These are phyloP conservation scores for Seriola quinqueradiata DNA, from an alignment of 2,113 vertebrate genomes.

Conservation along the genomic window DNA sequence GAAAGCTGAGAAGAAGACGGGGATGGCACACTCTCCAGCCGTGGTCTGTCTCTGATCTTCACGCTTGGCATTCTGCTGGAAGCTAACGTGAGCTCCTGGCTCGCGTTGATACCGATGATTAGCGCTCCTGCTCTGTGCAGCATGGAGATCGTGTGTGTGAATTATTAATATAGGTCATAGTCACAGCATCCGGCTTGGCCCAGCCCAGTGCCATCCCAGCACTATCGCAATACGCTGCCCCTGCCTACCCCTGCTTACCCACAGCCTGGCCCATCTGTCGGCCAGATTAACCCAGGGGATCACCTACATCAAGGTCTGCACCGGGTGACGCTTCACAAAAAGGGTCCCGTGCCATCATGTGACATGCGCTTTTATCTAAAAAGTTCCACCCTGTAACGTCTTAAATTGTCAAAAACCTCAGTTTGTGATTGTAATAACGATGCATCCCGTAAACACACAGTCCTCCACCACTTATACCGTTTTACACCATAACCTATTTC, in stretches of 20 bases:
- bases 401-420: not conserved
- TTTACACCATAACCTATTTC: conserved; percentile 49
- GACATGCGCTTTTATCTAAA: not conserved
- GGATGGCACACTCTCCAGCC: not conserved
- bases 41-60: conserved; percentile 14
- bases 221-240: conserved; percentile 55
- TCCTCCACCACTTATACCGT: conserved; percentile 4
- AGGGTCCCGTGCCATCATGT: not conserved
- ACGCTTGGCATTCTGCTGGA: conserved; percentile 41
- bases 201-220: conserved; percentile 65
- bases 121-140: conserved; percentile 59
- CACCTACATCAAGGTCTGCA: conserved; percentile 47
- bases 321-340: conserved; percentile 26
- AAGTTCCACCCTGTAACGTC: conserved; percentile 6
- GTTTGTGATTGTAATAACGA: conserved; percentile 15
- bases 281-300: conserved; percentile 72
- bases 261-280: conserved; percentile 70
- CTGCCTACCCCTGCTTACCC: conserved; percentile 57
- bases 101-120: conserved; percentile 68
- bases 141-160: conserved; percentile 73
- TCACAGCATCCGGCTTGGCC: conserved; percentile 74
- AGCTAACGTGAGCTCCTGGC: conserved; percentile 56
- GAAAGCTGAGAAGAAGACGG: not conserved
- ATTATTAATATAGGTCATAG: conserved; percentile 84
- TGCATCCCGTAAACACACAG: conserved; percentile 39